Evolutionary conservation across 2,797 vertebrate species (phyloP), one percentile per base, ranked within the genome.

Genomic region (Poeciliopsis paucimaculata): DNA sequence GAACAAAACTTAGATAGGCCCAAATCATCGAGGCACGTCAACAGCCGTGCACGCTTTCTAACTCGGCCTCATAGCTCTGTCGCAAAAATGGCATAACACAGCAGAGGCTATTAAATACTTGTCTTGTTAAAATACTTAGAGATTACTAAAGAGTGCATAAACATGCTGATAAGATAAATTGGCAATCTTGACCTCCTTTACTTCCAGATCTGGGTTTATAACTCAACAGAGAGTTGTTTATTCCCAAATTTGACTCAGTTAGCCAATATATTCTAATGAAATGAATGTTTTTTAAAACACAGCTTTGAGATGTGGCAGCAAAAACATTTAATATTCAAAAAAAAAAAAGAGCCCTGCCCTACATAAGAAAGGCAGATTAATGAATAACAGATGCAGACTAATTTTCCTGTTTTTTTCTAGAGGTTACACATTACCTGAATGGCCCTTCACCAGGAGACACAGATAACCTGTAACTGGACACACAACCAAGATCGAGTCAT

Each of bases 291-390:
- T 60, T 15, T 43, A 78, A 73, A 26, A 41, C 84, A 20, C 11
- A 57, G 53, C 76, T 87, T 46, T 3, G 71, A 85, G 83, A 86
- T 89, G 55, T 76, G 76, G 46, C 46, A 7, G 75, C 81, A 88
- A 60, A 60, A 90, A 90, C 77, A 84, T 85, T 83, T 81, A 68
- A 82, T 20, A n/a, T 82, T 82, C 72, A 23, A 51, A 51, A 51
- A 23, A 9, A 3, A 51, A 9, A 23, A 4, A 90, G 88, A 92
- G 26, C 77, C 28, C 3, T 93, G 92, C 90, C 93, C 92, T 87
- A 92, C 77, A 91, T 93, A 86, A 83, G 43, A 78, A 43, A 39
- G 39, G 76, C 60, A 62, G 90, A 86, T 91, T 92, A 92, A 93
- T 91, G 87, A 92, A 87, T 94, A 91, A 93, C 91, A 77, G 82